Evolutionary conservation across 37 sponge, comb jelly and placozoan genomes (phyloP).

Genomic region (Axinella damicornis): DNA sequence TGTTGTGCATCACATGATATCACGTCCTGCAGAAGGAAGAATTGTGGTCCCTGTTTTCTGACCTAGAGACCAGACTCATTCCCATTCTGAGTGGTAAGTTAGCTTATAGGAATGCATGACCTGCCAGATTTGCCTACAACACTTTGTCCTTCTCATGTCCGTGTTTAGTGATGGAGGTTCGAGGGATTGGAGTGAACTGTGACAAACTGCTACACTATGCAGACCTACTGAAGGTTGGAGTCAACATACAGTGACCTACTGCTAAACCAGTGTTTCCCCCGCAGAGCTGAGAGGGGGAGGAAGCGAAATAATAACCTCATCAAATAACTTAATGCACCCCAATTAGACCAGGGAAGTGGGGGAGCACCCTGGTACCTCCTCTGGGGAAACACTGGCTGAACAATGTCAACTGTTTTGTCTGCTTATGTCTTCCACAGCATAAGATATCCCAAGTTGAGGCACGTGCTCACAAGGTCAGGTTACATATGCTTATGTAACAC

Average conservation of each 20-base stretch:
- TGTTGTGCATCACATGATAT: too few species aligned
- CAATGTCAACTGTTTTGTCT: not conserved
- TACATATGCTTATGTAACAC: not conserved
- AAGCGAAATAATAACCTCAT: too few species aligned
- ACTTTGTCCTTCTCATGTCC: conserved; percentile 9
- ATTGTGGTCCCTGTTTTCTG: conserved; percentile 54
- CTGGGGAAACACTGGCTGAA: too few species aligned
- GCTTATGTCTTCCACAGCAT: not conserved
- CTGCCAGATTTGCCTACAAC: too few species aligned
- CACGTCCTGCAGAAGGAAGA: conserved; percentile 46
- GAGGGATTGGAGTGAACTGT: conserved; percentile 44
- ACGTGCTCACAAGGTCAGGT: conserved; percentile 41
- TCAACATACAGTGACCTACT: not conserved
- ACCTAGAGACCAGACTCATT: conserved; percentile 58
- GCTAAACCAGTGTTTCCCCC: too few species aligned
- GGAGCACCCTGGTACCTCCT: too few species aligned
- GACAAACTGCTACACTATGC: conserved; percentile 27
- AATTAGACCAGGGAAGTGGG: too few species aligned
- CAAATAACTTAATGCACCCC: too few species aligned
- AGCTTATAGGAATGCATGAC: too few species aligned
- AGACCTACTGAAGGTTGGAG: conserved; percentile 56
- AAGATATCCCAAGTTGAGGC: conserved; percentile 34
- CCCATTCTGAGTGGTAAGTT: conserved; percentile 36
- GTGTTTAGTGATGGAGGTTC: conserved; percentile 60
- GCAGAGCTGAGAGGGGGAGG: too few species aligned